A percentile compares a stretch with the other conserved stretches of the same genome.
phyloP scores from a whole-genome alignment of 2,888 invertebrate species.

The Dicycla oo region DNA sequence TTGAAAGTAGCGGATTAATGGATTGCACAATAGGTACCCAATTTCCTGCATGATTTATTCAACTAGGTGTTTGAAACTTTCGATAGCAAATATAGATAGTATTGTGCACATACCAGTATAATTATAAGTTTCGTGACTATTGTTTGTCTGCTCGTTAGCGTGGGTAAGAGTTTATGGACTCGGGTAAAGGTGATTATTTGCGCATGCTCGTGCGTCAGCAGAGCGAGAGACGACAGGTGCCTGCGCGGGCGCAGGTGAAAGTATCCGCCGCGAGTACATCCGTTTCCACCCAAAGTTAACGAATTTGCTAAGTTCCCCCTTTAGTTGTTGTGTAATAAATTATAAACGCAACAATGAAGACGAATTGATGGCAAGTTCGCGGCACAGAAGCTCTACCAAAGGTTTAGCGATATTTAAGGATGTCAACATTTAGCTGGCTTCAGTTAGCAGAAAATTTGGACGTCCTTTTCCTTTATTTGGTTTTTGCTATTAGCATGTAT shows the following conservation, averaged over 20 bases:
- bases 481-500: background rate
- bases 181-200: conserved; percentile 65
- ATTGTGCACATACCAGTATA: conserved; percentile 6
- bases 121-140: conserved; percentile 27
- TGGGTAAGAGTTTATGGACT: conserved; percentile 66
- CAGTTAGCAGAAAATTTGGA: background rate
- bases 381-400: background rate
- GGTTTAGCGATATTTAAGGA: background rate
- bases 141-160: conserved; percentile 50
- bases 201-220: conserved; percentile 68
- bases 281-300: conserved; percentile 77
- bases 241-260: conserved; percentile 80
- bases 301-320: conserved; percentile 30
- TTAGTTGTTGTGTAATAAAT: conserved; percentile 30
- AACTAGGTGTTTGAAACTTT: background rate
- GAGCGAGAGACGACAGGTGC: conserved; percentile 74
- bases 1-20: background rate
- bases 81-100: conserved; percentile 3
- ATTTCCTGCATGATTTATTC: conserved; percentile 1
- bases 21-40: background rate
- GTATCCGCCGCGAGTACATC: conserved; percentile 79
- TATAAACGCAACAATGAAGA: conserved; percentile 5
- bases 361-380: background rate
- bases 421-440: background rate
- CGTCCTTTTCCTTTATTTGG: background rate